phyloP scores from a whole-genome alignment of 2,797 vertebrate species.

The Chelon labrosus region DNA sequence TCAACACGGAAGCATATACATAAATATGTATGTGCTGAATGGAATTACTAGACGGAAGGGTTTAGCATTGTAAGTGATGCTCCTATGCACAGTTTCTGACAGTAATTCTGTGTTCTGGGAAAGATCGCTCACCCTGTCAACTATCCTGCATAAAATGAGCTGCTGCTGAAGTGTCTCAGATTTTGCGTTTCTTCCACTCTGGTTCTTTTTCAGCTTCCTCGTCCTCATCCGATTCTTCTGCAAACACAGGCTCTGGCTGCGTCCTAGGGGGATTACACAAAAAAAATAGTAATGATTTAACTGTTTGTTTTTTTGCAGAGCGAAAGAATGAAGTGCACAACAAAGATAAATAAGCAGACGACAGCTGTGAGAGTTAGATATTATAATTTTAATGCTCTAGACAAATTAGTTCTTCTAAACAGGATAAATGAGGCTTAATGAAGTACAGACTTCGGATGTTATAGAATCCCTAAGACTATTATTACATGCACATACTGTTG shows the following conservation, averaged over 20 bases:
- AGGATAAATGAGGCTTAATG: not conserved
- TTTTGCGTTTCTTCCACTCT: slow-evolving; percentile 99
- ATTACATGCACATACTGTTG: not conserved
- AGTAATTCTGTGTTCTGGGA: slow-evolving; percentile 10
- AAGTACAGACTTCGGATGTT: slow-evolving; percentile 8
- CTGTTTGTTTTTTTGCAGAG: slow-evolving; percentile 28
- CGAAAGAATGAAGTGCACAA: slow-evolving; percentile 33
- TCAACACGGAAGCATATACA: slow-evolving; percentile 24
- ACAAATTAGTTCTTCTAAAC: not conserved
- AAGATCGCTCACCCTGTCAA: slow-evolving; percentile 17
- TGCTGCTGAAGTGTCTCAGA: slow-evolving; percentile 81
- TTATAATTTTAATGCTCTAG: not conserved
- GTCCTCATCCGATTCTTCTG: slow-evolving; percentile 93
- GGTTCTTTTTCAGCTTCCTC: slow-evolving; percentile 95
- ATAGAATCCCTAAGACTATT: not conserved
- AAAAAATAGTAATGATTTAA: slow-evolving; percentile 23
- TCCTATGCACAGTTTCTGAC: slow-evolving; percentile 21
- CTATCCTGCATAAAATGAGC: slow-evolving; percentile 6
- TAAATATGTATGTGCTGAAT: slow-evolving; percentile 5
- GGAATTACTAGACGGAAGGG: slow-evolving; percentile 14
- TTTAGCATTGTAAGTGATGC: slow-evolving; percentile 27
- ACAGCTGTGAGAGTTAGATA: slow-evolving; percentile 21
- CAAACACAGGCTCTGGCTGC: slow-evolving; percentile 95
- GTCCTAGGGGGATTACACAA: slow-evolving; percentile 83
- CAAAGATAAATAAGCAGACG: slow-evolving; percentile 47